Evolutionary conservation across 2,797 vertebrate species (phyloP).

Genomic region (Garrulus glandarius): DNA sequence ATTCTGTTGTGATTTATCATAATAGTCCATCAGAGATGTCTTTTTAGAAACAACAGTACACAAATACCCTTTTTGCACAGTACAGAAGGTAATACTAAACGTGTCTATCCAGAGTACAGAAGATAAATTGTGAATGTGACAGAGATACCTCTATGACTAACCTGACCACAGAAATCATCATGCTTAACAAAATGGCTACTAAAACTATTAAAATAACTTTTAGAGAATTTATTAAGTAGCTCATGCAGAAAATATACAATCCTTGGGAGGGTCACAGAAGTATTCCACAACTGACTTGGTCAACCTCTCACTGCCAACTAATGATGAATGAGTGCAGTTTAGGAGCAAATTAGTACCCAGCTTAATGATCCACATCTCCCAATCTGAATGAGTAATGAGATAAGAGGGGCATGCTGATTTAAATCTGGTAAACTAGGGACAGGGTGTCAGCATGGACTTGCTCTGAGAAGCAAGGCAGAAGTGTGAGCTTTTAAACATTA

Average conservation of each 20-base stretch:
- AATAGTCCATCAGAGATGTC: not conserved
- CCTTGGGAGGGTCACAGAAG: not conserved
- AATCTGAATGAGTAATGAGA: not conserved
- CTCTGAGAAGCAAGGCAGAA: not conserved
- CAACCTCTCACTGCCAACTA: not conserved
- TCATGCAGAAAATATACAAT: constrained; percentile 11
- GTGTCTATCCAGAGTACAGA: not conserved
- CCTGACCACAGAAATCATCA: not conserved
- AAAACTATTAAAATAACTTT: not conserved
- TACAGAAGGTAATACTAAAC: not conserved
- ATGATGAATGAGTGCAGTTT: constrained; percentile 32
- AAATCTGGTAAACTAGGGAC: not conserved
- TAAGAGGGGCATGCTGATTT: not conserved
- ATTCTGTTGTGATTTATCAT: not conserved
- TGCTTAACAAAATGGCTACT: not conserved
- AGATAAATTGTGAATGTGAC: not conserved
- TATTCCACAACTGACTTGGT: constrained; percentile 1
- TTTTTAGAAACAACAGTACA: not conserved
- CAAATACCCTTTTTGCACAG: not conserved
- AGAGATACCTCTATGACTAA: not conserved
- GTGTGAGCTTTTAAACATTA: not conserved
- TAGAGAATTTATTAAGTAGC: not conserved
- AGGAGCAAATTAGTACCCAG: constrained; percentile 17
- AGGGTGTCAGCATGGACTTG: not conserved
- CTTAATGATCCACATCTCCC: constrained; percentile 36